These are phyloP conservation scores for Triplophysa yarkandensis DNA, from an alignment of 2,797 vertebrate genomes.

Conservation along the genomic window DNA sequence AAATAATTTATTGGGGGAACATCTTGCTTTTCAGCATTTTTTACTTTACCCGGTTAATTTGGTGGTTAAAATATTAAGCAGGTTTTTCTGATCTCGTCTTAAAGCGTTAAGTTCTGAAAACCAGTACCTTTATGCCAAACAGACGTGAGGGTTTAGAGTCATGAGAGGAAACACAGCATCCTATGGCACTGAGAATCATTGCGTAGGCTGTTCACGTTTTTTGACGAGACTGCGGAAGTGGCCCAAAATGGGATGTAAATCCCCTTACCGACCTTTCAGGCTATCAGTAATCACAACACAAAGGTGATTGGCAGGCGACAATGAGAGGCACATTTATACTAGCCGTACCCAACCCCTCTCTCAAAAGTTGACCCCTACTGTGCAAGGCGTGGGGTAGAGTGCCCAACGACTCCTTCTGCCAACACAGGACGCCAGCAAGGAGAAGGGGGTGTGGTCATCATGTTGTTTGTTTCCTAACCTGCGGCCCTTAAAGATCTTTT, in stretches of 20 bases:
- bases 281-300: slow-evolving; percentile 72
- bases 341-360: slow-evolving; percentile 68
- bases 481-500: slow-evolving; percentile 73
- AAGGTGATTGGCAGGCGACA: slow-evolving; percentile 82
- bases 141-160: slow-evolving; percentile 34
- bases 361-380: slow-evolving; percentile 82
- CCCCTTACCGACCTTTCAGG: slow-evolving; percentile 79
- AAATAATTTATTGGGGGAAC: too few relatives aligned
- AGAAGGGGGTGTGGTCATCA: slow-evolving; percentile 71
- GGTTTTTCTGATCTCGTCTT: neutral
- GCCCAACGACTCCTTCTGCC: slow-evolving; percentile 77
- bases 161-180: slow-evolving; percentile 46
- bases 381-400: slow-evolving; percentile 81
- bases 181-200: slow-evolving; percentile 43
- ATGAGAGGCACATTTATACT: slow-evolving; percentile 75
- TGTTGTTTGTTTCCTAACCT: slow-evolving; percentile 77
- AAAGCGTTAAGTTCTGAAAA: slow-evolving; percentile 32
- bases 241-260: slow-evolving; percentile 82
- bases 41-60: too few relatives aligned
- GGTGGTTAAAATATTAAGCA: too few relatives aligned
- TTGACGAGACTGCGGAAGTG: slow-evolving; percentile 63
- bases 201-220: slow-evolving; percentile 68
- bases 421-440: slow-evolving; percentile 71
- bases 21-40: too few relatives aligned
- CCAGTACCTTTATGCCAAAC: neutral